Conservation (phyloP, 2,113 vertebrate species). For the Lasiurus borealis region DNA sequence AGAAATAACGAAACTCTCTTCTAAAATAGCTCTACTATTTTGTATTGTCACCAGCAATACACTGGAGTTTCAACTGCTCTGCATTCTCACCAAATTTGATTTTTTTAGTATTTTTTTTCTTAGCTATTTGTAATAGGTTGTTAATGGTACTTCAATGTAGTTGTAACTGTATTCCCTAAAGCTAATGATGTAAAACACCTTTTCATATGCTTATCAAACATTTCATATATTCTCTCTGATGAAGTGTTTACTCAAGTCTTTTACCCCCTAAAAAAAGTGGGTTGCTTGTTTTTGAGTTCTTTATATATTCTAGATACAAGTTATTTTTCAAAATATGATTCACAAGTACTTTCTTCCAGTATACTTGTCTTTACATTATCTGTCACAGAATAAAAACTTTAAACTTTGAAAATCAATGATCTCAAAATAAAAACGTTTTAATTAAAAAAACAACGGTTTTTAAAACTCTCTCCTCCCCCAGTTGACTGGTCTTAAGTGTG, state of each 20-base stretch:
- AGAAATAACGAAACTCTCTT: neutral
- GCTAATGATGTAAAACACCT: neutral
- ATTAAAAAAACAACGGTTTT: neutral
- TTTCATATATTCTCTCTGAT: neutral
- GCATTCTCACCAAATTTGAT: neutral
- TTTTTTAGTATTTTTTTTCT: neutral
- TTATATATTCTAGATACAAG: neutral
- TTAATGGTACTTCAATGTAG: neutral
- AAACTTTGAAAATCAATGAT: neutral
- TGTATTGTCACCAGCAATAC: neutral
- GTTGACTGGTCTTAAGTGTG: neutral
- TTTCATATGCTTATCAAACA: neutral
- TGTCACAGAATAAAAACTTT: neutral
- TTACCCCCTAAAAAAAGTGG: neutral
- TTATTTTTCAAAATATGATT: neutral
- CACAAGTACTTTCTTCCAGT: neutral
- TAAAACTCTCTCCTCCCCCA: too few relatives aligned
- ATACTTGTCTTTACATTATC: neutral
- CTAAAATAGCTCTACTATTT: neutral
- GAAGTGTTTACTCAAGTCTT: neutral
- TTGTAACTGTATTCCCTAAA: neutral
- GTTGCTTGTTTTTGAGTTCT: neutral
- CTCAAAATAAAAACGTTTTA: slow-evolving; percentile 36
- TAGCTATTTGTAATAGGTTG: neutral
- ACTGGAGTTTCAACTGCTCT: neutral